Conservation (phyloP, 1,140 invertebrate species). For the Trichonephila clavipes region DNA sequence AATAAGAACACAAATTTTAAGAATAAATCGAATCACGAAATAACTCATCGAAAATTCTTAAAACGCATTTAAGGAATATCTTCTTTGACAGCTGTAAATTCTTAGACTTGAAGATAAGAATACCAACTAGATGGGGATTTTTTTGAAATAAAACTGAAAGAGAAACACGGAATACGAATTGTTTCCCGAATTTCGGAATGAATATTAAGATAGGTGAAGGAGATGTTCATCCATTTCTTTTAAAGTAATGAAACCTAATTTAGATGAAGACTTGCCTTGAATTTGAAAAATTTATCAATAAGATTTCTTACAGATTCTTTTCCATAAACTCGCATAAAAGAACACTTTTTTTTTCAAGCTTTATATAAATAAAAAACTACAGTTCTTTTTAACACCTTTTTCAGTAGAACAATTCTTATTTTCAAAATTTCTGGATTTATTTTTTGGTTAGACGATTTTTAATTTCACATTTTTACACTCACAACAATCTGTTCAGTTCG, state of each 20-base stretch:
- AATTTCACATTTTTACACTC: neutral
- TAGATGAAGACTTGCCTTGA: too few relatives aligned
- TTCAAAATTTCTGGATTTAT: too few relatives aligned
- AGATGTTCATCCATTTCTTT: too few relatives aligned
- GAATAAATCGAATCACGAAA: neutral
- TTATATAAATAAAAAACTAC: neutral
- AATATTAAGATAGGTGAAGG: neutral
- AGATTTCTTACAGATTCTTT: neutral
- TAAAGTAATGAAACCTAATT: too few relatives aligned
- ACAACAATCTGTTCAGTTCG: neutral
- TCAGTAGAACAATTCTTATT: neutral
- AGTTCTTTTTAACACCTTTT: neutral
- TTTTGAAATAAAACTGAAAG: neutral
- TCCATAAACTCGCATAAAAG: neutral
- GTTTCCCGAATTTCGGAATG: neutral
- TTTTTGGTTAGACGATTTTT: neutral
- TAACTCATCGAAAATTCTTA: neutral
- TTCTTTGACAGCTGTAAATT: neutral
- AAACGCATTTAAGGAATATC: neutral
- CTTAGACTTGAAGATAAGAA: neutral
- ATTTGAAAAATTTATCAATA: neutral
- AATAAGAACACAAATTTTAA: neutral
- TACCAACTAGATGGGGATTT: neutral
- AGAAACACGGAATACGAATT: neutral
- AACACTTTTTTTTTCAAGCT: neutral